A percentile compares a stretch with the other conserved stretches of the same genome.
These are phyloP conservation scores for Platysternon megacephalum DNA, from an alignment of 2,113 vertebrate species.

Conservation along the genomic window DNA sequence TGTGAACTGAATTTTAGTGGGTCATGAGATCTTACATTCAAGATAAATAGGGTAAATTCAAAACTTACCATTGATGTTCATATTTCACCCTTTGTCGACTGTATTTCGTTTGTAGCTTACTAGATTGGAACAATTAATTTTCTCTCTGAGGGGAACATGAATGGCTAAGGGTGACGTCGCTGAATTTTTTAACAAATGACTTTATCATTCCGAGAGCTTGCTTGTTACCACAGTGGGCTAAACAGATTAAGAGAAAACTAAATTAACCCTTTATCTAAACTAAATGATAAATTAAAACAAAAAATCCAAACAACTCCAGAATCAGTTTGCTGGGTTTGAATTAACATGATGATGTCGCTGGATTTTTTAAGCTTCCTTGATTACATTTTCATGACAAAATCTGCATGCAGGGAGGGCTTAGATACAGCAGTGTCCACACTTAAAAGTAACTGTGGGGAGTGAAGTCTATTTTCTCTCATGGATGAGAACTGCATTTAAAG, in stretches of 20 bases:
- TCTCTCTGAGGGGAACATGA: constrained; percentile 78
- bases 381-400: constrained; percentile 16
- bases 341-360: not conserved
- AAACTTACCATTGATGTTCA: constrained; percentile 84
- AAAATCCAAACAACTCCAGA: constrained; percentile 48
- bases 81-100: constrained; percentile 86
- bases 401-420: not conserved
- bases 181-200: constrained; percentile 77
- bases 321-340: constrained; percentile 61
- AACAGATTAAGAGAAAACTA: constrained; percentile 69
- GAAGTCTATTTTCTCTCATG: not conserved
- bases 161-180: constrained; percentile 77
- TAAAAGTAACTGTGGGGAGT: accelerated
- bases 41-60: constrained; percentile 85
- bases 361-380: constrained; percentile 57
- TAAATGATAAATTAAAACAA: constrained; percentile 74
- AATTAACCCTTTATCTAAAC: constrained; percentile 73
- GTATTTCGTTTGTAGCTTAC: constrained; percentile 80
- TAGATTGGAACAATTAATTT: constrained; percentile 86
- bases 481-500: not conserved
- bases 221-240: constrained; percentile 72
- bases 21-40: constrained; percentile 90
- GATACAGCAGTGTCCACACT: not conserved
- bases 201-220: constrained; percentile 77
- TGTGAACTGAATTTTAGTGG: constrained; percentile 97